Conservation (phyloP, 2,113 vertebrate species). For the Labrus mixtus region DNA sequence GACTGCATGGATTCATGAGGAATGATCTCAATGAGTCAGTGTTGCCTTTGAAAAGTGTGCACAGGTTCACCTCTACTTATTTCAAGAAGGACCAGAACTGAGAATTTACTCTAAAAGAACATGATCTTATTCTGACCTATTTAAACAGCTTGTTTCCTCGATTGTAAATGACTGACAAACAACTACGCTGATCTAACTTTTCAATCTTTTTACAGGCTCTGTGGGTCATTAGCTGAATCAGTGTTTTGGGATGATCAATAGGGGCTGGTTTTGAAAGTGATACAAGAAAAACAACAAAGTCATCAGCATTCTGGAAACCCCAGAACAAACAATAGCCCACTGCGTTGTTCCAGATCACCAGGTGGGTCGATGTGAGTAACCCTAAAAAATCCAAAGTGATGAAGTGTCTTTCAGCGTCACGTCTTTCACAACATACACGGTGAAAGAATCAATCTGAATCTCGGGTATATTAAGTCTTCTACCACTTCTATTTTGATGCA, state of each 20-base stretch:
- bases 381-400: neutral
- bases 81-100: too few species aligned
- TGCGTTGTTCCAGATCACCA: conserved; percentile 33
- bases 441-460: neutral
- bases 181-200: conserved; percentile 13
- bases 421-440: neutral
- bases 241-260: conserved; percentile 30
- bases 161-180: neutral
- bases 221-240: conserved; percentile 53
- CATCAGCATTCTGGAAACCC: conserved; percentile 53
- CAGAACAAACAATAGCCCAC: conserved; percentile 32
- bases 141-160: neutral
- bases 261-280: conserved; percentile 14
- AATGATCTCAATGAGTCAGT: conserved; percentile 1
- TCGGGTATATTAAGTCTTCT: neutral
- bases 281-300: conserved; percentile 29
- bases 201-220: conserved; percentile 13
- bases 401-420: neutral
- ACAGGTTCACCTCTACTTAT: too few species aligned
- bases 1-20: conserved; percentile 8
- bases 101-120: neutral
- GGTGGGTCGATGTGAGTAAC: conserved; percentile 37
- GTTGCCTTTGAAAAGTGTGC: conserved; percentile 1
- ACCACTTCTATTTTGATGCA: too few species aligned
- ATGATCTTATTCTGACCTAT: neutral